A percentile compares a stretch with the other conserved stretches of the same genome.
Conservation (phyloP, 2,113 vertebrate species). For the Vulpes lagopus region DNA sequence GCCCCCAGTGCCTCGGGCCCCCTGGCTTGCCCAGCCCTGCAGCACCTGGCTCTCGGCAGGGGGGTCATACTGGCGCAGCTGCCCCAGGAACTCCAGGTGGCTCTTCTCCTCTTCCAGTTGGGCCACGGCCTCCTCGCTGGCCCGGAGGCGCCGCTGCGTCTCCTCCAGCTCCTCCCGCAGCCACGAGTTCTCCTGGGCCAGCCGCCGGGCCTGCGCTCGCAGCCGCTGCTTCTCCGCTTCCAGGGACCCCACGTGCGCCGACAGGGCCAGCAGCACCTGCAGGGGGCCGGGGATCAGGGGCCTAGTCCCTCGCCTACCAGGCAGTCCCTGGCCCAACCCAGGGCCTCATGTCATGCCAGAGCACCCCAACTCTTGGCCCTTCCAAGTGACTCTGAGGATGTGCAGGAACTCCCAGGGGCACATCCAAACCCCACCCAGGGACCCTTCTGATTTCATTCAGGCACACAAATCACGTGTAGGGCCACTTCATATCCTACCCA, state of each 20-base stretch:
- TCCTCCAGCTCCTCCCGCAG: slow-evolving; percentile 88
- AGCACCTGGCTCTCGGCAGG: background rate
- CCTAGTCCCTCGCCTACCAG: background rate
- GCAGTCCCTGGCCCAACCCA: background rate
- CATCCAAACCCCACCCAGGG: background rate
- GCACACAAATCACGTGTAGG: no score
- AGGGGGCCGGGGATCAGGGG: accelerated
- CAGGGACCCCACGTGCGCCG: slow-evolving; percentile 90
- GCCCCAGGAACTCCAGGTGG: slow-evolving; percentile 84
- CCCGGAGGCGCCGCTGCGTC: slow-evolving; percentile 78
- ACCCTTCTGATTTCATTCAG: background rate
- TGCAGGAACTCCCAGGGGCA: background rate
- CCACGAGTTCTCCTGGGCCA: slow-evolving; percentile 94
- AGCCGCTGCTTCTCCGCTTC: slow-evolving; percentile 95
- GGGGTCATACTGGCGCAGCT: slow-evolving; percentile 86
- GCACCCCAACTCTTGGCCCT: background rate
- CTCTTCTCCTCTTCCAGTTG: slow-evolving; percentile 86
- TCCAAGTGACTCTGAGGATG: background rate
- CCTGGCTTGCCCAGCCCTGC: accelerated
- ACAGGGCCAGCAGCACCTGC: slow-evolving; percentile 93
- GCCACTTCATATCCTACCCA: accelerated
- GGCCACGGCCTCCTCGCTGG: slow-evolving; percentile 82
- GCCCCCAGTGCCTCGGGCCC: accelerated
- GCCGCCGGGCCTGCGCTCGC: slow-evolving; percentile 90
- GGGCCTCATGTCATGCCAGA: background rate